A percentile compares a stretch with the other conserved stretches of the same genome.
phyloP scores from a whole-genome alignment of 1,140 invertebrate genomes.

The Hylaeus anthracinus region DNA sequence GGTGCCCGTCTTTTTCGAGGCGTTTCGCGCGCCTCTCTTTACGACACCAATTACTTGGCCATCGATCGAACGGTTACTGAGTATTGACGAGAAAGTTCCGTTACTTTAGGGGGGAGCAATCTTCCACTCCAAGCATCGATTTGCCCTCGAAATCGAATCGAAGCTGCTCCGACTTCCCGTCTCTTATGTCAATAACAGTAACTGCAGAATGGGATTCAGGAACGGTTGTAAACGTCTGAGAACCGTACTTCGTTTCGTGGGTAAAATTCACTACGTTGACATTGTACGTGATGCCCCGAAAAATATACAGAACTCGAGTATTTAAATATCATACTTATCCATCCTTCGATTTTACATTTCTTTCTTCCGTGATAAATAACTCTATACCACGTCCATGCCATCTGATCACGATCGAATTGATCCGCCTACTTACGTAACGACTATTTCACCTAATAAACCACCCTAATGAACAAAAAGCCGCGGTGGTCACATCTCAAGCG shows the following conservation, averaged over 20 bases:
- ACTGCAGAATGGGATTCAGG: slow-evolving; percentile 12
- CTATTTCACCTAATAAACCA: too few species aligned
- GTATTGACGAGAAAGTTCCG: slow-evolving; percentile 61
- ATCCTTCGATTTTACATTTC: neutral
- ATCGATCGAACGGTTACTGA: slow-evolving; percentile 52
- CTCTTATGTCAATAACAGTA: slow-evolving; percentile 43
- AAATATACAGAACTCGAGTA: too few species aligned
- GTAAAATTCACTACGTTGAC: neutral
- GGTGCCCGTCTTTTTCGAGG: slow-evolving; percentile 34
- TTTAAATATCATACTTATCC: too few species aligned
- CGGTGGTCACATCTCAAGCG: too few species aligned
- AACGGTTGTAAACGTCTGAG: slow-evolving; percentile 20
- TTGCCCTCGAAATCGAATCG: slow-evolving; percentile 64
- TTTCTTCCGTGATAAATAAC: neutral
- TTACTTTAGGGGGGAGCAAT: slow-evolving; percentile 51
- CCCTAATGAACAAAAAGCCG: too few species aligned
- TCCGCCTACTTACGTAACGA: too few species aligned
- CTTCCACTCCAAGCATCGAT: slow-evolving; percentile 52
- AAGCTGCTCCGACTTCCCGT: slow-evolving; percentile 15
- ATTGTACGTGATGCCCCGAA: too few species aligned
- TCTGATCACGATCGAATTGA: neutral
- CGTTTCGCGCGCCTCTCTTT: slow-evolving; percentile 51
- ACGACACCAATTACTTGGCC: slow-evolving; percentile 59
- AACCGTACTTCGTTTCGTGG: neutral
- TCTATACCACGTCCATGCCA: too few species aligned